These are phyloP conservation scores for Brachyhypopomus occidentalis DNA, from an alignment of 2,113 vertebrate species.

Conservation along the genomic window DNA sequence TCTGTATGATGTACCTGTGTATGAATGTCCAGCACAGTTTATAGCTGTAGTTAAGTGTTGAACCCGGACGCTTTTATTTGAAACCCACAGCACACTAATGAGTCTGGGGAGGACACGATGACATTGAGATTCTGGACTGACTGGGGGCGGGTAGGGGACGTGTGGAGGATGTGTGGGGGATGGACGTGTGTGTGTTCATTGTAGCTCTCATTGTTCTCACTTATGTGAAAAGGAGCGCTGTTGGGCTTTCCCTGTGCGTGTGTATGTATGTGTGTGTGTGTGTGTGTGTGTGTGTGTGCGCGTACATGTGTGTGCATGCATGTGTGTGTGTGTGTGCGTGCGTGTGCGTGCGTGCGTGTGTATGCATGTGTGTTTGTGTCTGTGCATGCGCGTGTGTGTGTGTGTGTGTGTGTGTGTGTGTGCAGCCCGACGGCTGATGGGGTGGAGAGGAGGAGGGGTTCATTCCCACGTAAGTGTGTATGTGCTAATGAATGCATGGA, in stretches of 20 bases:
- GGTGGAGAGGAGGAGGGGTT: no score
- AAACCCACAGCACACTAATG: conserved; percentile 63
- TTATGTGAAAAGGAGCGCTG: conserved; percentile 52
- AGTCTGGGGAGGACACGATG: conserved; percentile 58
- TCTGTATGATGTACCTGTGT: background rate
- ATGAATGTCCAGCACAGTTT: background rate
- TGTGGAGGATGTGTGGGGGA: conserved; percentile 45
- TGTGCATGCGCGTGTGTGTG: conserved; percentile 17
- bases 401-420: conserved; percentile 20
- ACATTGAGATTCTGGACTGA: conserved; percentile 66
- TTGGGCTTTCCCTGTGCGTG: conserved; percentile 58
- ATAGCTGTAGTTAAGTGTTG: background rate
- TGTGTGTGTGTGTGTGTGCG: conserved; percentile 25
- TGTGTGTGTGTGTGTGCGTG: conserved; percentile 26
- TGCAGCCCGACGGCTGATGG: background rate
- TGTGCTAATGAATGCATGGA: conserved; percentile 76
- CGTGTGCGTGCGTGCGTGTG: conserved; percentile 10
- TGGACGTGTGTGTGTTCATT: background rate
- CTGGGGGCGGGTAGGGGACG: conserved; percentile 33
- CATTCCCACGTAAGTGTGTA: conserved; percentile 68
- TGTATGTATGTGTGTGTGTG: conserved; percentile 18
- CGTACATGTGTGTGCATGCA: conserved; percentile 15
- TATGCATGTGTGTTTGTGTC: conserved; percentile 26
- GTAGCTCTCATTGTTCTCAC: conserved; percentile 28
- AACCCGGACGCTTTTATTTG: conserved; percentile 35